These are phyloP conservation scores for Sphaeramia orbicularis DNA, from an alignment of 2,797 vertebrate genomes.

Conservation along the genomic window DNA sequence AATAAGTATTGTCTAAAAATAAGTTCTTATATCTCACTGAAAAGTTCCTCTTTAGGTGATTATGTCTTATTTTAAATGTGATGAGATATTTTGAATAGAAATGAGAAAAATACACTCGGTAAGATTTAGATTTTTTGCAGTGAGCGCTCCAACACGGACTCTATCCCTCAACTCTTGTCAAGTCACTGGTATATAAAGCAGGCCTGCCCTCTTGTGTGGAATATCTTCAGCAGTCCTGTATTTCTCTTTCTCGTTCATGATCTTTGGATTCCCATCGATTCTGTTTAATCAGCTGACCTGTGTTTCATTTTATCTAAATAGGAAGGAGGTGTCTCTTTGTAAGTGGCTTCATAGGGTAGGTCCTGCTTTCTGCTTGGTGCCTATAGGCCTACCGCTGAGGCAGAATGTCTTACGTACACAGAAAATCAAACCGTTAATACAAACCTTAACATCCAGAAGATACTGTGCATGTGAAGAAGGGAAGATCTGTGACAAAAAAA, in stretches of 20 bases:
- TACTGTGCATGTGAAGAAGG: conserved; percentile 36
- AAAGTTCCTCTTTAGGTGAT: no score
- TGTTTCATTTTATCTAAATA: conserved; percentile 29
- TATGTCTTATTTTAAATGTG: no score
- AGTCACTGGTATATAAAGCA: conserved; percentile 45
- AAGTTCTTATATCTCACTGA: no score
- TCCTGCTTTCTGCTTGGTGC: conserved; percentile 65
- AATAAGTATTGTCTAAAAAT: no score
- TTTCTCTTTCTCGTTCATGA: conserved; percentile 26
- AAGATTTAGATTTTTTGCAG: no score
- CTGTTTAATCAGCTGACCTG: conserved; percentile 21
- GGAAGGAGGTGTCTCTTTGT: conserved; percentile 28
- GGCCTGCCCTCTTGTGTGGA: conserved; percentile 22
- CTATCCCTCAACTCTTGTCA: conserved; percentile 11
- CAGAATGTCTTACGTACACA: conserved; percentile 53
- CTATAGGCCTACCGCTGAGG: conserved; percentile 57
- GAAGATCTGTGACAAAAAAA: conserved; percentile 57
- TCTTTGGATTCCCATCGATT: conserved; percentile 39
- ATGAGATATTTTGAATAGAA: no score
- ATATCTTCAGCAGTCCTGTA: conserved; percentile 26
- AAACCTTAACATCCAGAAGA: conserved; percentile 14
- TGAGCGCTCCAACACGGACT: conserved; percentile 37
- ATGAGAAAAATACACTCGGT: no score
- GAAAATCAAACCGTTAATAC: conserved; percentile 9
- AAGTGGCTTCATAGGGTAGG: conserved; percentile 55